Evolutionary conservation across 2,113 vertebrate genomes (phyloP).

Genomic region (Aix galericulata): DNA sequence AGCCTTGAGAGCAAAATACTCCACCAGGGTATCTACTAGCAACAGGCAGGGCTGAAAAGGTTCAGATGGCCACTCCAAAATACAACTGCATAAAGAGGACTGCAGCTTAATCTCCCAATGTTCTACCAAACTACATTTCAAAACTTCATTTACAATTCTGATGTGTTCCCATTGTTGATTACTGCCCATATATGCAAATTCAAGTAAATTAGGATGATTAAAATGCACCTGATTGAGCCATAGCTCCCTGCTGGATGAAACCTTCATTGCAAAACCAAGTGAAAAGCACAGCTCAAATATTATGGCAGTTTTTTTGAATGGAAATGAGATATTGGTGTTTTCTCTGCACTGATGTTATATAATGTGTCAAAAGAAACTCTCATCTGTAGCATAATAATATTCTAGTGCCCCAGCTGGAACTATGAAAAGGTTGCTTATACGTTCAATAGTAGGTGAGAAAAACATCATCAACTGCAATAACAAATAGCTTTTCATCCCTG

Average conservation of each 20-base stretch:
- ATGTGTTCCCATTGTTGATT: background rate
- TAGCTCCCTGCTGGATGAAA: background rate
- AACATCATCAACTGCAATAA: background rate
- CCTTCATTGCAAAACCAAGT: rapidly evolving
- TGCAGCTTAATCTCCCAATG: background rate
- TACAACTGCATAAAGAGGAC: background rate
- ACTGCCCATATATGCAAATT: background rate
- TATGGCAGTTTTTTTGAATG: background rate
- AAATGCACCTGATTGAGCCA: background rate
- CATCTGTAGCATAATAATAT: background rate
- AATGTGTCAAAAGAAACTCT: background rate
- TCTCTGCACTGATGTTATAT: background rate
- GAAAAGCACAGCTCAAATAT: background rate
- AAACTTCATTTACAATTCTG: background rate
- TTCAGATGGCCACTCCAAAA: background rate
- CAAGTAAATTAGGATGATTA: background rate
- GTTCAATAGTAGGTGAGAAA: background rate
- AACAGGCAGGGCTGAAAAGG: background rate
- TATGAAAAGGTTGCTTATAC: background rate
- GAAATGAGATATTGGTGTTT: background rate
- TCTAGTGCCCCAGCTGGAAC: background rate
- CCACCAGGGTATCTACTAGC: background rate
- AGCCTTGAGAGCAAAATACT: background rate
- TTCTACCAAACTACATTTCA: background rate
- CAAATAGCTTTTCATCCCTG: background rate